phyloP scores from a whole-genome alignment of 2,113 vertebrate genomes.

The Microcebus lehilahytsara region DNA sequence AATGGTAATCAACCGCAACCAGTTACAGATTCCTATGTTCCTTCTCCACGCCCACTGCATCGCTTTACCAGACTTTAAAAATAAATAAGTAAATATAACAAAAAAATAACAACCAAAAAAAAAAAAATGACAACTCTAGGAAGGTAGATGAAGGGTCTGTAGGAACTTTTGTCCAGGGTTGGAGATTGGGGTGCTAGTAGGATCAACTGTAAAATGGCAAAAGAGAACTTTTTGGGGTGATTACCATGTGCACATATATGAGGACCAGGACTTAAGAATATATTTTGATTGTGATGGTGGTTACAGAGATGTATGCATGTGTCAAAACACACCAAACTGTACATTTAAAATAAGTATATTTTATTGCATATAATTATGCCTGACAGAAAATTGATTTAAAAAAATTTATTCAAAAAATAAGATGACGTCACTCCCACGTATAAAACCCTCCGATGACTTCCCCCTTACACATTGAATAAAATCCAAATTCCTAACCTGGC shows the following conservation, averaged over 20 bases:
- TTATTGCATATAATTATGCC: background rate
- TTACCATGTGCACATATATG: no score
- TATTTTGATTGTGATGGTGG: background rate
- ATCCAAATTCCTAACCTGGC: background rate
- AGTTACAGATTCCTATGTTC: no score
- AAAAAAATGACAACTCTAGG: background rate
- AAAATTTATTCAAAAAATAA: background rate
- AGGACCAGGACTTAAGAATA: no score
- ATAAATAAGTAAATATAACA: no score
- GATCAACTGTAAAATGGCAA: background rate
- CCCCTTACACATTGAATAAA: background rate
- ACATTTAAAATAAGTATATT: background rate
- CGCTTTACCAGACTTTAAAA: no score
- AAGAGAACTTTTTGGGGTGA: background rate
- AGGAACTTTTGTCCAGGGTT: background rate
- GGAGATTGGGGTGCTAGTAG: background rate
- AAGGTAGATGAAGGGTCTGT: background rate
- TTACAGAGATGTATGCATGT: background rate
- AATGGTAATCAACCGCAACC: background rate
- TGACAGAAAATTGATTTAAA: background rate
- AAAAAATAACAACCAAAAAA: no score
- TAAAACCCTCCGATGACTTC: background rate
- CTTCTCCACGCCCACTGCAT: no score
- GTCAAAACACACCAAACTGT: background rate
- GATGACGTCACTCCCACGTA: background rate